Evolutionary conservation across 2,888 invertebrate genomes (phyloP).

Genomic region (Lumbricus terrestris): DNA sequence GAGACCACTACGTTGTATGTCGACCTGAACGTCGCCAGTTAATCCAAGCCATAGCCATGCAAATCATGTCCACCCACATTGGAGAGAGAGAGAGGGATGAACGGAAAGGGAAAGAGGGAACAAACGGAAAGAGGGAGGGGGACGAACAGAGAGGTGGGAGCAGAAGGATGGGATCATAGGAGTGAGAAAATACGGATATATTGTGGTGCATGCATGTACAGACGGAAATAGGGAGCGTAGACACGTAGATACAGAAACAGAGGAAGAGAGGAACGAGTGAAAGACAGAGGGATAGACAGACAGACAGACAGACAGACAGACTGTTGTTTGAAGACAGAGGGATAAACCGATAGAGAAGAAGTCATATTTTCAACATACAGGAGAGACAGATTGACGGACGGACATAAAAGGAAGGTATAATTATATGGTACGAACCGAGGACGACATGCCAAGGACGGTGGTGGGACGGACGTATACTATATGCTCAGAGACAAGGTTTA

Average conservation of each 20-base stretch:
- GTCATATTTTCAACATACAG: too few relatives aligned
- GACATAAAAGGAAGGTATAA: not conserved
- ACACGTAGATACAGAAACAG: not conserved
- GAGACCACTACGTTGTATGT: not conserved
- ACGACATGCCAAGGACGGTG: too few relatives aligned
- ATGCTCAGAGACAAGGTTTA: too few relatives aligned
- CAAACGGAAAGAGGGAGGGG: not conserved
- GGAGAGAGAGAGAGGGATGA: not conserved
- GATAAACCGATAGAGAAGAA: too few relatives aligned
- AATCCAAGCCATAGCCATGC: not conserved
- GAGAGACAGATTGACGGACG: not conserved
- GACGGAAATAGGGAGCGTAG: not conserved
- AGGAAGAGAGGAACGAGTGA: not conserved
- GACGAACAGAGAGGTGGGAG: not conserved
- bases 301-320: not conserved
- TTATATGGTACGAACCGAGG: too few relatives aligned
- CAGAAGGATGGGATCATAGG: not conserved
- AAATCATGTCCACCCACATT: not conserved
- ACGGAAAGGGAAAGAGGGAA: not conserved
- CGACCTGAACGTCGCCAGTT: too few relatives aligned
- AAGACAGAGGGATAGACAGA: not conserved
- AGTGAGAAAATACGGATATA: too few relatives aligned
- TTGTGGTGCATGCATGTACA: not conserved
- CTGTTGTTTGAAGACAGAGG: too few relatives aligned
- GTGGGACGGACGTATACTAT: too few relatives aligned